phyloP scores from a whole-genome alignment of 2,797 vertebrate species.

The Sebastes ruberrimus region DNA sequence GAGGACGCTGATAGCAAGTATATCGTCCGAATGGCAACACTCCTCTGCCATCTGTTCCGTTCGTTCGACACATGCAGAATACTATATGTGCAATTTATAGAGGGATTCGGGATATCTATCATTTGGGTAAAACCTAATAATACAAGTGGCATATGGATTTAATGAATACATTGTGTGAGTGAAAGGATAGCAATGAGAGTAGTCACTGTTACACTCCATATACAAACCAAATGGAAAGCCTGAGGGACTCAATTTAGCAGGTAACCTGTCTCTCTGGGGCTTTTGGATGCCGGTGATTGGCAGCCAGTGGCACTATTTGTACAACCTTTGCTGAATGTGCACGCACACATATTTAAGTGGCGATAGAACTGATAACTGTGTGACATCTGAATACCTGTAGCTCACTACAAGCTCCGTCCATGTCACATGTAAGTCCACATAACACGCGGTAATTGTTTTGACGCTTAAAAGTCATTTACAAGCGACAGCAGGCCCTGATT shows the following conservation, averaged over 20 bases:
- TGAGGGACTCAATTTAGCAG: constrained; percentile 71
- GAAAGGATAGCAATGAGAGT: constrained; percentile 18
- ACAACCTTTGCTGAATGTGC: constrained; percentile 13
- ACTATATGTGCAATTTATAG: constrained; percentile 23
- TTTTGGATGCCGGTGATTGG: constrained; percentile 59
- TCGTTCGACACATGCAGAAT: constrained; percentile 34
- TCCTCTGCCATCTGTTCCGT: constrained; percentile 57
- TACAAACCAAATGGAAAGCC: constrained; percentile 59
- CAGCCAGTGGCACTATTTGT: constrained; percentile 46
- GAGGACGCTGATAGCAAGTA: constrained; percentile 57
- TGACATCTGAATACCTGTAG: constrained; percentile 46
- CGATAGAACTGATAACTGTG: constrained; percentile 26
- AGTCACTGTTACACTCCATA: constrained; percentile 34
- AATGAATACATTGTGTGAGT: constrained; percentile 22
- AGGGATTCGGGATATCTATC: constrained; percentile 11
- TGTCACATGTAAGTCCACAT: constrained; percentile 17
- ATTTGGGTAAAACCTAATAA: constrained; percentile 29
- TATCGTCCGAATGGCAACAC: constrained; percentile 56
- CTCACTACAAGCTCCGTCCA: constrained; percentile 25
- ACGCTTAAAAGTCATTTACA: constrained; percentile 65
- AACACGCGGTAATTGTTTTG: constrained; percentile 62
- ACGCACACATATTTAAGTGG: constrained; percentile 11
- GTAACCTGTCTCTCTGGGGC: constrained; percentile 54
- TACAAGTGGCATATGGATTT: constrained; percentile 37
- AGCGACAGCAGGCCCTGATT: constrained; percentile 65